phyloP scores from a whole-genome alignment of 2,113 vertebrate genomes.

The Circaetus cinerascens region DNA sequence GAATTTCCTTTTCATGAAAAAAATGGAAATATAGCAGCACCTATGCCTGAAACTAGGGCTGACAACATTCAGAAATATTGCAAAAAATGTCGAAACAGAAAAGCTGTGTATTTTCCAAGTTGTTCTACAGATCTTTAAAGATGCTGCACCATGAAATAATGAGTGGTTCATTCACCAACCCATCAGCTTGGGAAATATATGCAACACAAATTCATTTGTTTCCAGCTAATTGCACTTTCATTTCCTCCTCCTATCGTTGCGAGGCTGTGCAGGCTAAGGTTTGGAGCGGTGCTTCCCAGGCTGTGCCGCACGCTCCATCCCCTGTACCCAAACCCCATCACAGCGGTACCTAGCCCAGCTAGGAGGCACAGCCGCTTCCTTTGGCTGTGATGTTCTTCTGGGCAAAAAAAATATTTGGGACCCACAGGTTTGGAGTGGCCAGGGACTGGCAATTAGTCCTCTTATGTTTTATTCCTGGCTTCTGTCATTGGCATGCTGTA shows the following conservation, averaged over 20 bases:
- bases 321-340: background rate
- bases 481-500: background rate
- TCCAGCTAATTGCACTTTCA: conserved; percentile 56
- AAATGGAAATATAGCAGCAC: background rate
- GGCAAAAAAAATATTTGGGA: background rate
- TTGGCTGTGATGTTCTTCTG: background rate
- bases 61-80: background rate
- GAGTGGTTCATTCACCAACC: conserved; percentile 23
- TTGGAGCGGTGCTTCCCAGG: background rate
- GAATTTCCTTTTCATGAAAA: background rate
- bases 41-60: background rate
- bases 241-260: conserved; percentile 18
- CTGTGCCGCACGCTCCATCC: background rate
- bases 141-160: conserved; percentile 3
- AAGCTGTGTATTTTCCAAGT: background rate
- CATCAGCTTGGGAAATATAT: conserved; percentile 57
- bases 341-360: background rate
- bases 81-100: conserved; percentile 2
- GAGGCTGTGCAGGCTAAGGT: background rate
- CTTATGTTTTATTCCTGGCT: background rate
- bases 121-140: conserved; percentile 57
- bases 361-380: background rate
- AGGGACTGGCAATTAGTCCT: background rate
- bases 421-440: background rate
- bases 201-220: conserved; percentile 50